Evolutionary conservation across 1,140 invertebrate genomes (phyloP).

Genomic region (Augochlora pura): DNA sequence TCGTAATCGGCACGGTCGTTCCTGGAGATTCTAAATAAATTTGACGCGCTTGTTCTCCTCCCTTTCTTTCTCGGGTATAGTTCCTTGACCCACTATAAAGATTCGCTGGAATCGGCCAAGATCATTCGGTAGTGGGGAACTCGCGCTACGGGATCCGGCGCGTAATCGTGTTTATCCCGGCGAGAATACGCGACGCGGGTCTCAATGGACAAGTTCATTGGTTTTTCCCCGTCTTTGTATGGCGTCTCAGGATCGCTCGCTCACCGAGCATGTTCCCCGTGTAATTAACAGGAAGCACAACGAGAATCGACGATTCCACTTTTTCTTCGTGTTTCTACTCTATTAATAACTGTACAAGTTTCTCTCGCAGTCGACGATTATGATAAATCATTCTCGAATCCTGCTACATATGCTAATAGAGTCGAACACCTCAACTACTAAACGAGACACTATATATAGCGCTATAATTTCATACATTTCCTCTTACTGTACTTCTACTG

Average conservation of each 20-base stretch:
- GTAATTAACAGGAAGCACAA: background rate
- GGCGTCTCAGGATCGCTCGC: background rate
- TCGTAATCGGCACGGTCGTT: too few relatives aligned
- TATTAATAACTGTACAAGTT: slow-evolving; percentile 1
- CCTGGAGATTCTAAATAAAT: background rate
- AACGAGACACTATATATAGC: too few relatives aligned
- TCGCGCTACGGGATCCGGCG: background rate
- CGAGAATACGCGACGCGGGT: background rate
- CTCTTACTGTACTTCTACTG: too few relatives aligned
- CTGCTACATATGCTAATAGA: background rate
- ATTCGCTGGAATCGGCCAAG: background rate
- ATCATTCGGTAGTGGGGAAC: background rate
- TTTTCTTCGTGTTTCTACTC: background rate
- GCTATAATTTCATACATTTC: too few relatives aligned
- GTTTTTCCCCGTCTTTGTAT: slow-evolving; percentile 28
- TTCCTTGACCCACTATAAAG: slow-evolving; percentile 47
- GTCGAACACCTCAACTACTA: too few relatives aligned
- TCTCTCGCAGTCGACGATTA: background rate
- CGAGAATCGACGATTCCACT: background rate
- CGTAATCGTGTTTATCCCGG: background rate
- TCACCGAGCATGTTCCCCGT: background rate
- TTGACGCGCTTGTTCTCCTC: background rate
- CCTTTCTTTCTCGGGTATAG: background rate
- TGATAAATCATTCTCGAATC: background rate
- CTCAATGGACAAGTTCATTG: slow-evolving; percentile 19